Base-by-base conservation (phyloP, 2,797 vertebrate species). In the Serranus cabrilla region DNA sequence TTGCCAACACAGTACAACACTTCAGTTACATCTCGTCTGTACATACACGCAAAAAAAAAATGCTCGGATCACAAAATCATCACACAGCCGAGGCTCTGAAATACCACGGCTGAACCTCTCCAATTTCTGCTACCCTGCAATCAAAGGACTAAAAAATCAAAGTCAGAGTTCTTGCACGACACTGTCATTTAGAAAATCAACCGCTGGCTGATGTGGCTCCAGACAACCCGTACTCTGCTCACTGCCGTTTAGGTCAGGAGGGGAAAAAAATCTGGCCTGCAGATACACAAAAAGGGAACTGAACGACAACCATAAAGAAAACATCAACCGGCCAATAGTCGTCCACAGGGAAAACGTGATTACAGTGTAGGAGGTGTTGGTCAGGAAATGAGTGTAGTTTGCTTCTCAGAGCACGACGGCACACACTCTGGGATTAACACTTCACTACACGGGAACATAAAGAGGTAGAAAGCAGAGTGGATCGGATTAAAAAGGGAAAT, bases 131-230 rank as follows among this genome's bases (percentile, higher is more conserved):
- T 76, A 80, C 82, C 78, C 84, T 90, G 50, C 78, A 91, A 91
- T 93, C 81, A 87, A 61, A 71, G 45, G 74, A 69, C 76, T 25
- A 61, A 78, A 75, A 75, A 83, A 92, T 89, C 80, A 86, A 91
- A 91, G 87, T 81, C 57, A 21, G 54, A 60, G 55, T 74, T 82
- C 21, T 25, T 39, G 71, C 74, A 16, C 57, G 20, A 47, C 81
- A 81, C 79, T 74, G 71, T 78, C 80, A 89, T 87, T 88, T 83
- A 78, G 46, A 83, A 74, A 86, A 76, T 68, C 65, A 50, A 67
- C 71, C 72, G 27, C 83, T 34, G 78, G 73, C 80, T 84, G 81
- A 80, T 83, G 86, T 82, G 86, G 83, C 83, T 83, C 71, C 62
- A 75, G 67, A 69, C 75, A 73, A 82, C 14, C 73, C 8, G 7